Conservation (phyloP, 2,797 vertebrate species). For the Cryptoblepharus egeriae region DNA sequence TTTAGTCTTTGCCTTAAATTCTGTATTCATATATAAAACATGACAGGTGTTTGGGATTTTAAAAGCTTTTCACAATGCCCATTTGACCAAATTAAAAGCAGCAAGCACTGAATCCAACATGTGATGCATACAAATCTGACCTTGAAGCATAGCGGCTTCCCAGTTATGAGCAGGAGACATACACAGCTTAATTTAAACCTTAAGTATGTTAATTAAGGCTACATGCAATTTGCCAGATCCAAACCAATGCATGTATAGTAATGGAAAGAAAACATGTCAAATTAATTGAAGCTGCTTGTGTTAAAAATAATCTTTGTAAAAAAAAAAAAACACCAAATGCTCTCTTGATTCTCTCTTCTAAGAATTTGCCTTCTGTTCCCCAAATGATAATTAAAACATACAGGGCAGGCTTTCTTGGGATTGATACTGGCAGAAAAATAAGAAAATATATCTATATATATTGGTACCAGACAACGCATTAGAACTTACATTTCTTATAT, state of each 20-base stretch:
- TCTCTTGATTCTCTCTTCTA: slow-evolving; percentile 29
- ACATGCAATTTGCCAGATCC: slow-evolving; percentile 39
- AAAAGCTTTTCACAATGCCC: slow-evolving; percentile 53
- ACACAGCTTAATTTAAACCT: slow-evolving; percentile 47
- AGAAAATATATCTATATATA: not conserved
- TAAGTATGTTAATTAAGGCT: slow-evolving; percentile 48
- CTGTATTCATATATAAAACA: slow-evolving; percentile 65
- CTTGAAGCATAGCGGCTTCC: slow-evolving; percentile 52
- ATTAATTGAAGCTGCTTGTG: slow-evolving; percentile 26
- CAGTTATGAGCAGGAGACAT: slow-evolving; percentile 53
- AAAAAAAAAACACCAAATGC: slow-evolving; percentile 10
- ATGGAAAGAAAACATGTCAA: slow-evolving; percentile 46
- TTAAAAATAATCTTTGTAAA: slow-evolving; percentile 43
- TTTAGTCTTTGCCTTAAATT: slow-evolving; percentile 59
- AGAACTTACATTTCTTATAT: slow-evolving; percentile 12
- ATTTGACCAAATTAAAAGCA: slow-evolving; percentile 63
- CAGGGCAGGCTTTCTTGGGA: slow-evolving; percentile 18
- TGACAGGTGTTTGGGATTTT: slow-evolving; percentile 63
- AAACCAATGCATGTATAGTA: slow-evolving; percentile 45
- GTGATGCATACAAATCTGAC: slow-evolving; percentile 57
- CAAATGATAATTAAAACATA: slow-evolving; percentile 37
- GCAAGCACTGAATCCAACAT: slow-evolving; percentile 44
- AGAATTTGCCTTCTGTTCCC: slow-evolving; percentile 32
- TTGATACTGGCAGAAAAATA: slow-evolving; percentile 27
- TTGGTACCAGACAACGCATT: slow-evolving; percentile 28